These are phyloP conservation scores for Dromococcyx pavoninus DNA, from an alignment of 2,797 vertebrate genomes.

Conservation along the genomic window DNA sequence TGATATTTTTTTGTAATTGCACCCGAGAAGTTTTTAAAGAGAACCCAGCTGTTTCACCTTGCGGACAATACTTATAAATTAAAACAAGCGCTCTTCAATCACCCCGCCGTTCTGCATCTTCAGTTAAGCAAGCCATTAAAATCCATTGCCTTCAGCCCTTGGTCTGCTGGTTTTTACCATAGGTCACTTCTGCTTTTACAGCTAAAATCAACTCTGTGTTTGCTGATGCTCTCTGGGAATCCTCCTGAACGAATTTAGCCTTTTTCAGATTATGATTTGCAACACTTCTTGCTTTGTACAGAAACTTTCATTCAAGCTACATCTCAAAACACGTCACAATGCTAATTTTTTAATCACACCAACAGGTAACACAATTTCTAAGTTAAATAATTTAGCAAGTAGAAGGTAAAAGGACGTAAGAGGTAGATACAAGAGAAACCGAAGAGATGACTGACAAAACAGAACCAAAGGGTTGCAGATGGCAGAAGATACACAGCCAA, in stretches of 20 bases:
- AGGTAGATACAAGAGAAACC: conserved; percentile 30
- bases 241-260: background rate
- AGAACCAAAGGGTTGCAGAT: background rate
- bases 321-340: background rate
- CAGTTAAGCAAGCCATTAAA: background rate
- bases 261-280: background rate
- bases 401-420: background rate
- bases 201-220: background rate
- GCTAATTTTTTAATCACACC: background rate
- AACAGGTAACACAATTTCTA: background rate
- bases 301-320: background rate
- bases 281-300: background rate
- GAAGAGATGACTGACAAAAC: background rate
- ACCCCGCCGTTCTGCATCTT: background rate
- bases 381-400: background rate
- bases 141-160: background rate
- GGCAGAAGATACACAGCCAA: background rate
- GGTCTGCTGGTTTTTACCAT: background rate
- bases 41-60: background rate
- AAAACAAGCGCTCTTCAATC: background rate
- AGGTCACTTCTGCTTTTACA: background rate
- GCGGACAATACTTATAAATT: background rate
- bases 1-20: background rate
- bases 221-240: background rate
- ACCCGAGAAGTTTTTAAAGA: background rate